Evolutionary conservation across 2,797 vertebrate genomes (phyloP).

Genomic region (Karalla daura): DNA sequence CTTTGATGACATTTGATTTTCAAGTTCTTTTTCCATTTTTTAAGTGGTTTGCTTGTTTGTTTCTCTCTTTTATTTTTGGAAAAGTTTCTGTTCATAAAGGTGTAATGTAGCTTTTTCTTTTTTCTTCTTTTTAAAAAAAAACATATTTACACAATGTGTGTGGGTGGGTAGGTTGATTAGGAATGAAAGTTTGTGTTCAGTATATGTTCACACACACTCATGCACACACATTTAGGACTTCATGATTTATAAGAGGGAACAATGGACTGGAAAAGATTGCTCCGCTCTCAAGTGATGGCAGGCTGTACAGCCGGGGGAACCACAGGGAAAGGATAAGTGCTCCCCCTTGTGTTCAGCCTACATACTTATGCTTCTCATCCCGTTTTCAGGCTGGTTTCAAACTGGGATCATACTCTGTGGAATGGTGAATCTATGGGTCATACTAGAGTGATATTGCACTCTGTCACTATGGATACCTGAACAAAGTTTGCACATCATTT

Average conservation of each 20-base stretch:
- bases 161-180: slow-evolving; percentile 58
- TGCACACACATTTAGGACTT: slow-evolving; percentile 60
- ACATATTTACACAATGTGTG: slow-evolving; percentile 22
- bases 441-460: slow-evolving; percentile 29
- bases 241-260: slow-evolving; percentile 76
- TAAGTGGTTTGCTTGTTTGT: no score
- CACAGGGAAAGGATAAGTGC: slow-evolving; percentile 84
- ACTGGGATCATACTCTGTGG: slow-evolving; percentile 18
- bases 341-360: slow-evolving; percentile 83
- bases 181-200: slow-evolving; percentile 50
- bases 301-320: slow-evolving; percentile 41
- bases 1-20: slow-evolving; percentile 27
- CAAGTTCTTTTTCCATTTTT: slow-evolving; percentile 9
- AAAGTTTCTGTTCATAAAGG: slow-evolving; percentile 45
- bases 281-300: slow-evolving; percentile 56
- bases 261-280: slow-evolving; percentile 76
- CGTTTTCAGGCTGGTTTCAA: slow-evolving; percentile 17
- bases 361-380: slow-evolving; percentile 20
- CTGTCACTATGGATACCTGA: slow-evolving; percentile 40
- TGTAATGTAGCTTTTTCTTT: slow-evolving; percentile 19
- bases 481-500: slow-evolving; percentile 29
- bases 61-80: slow-evolving; percentile 10
- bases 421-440: slow-evolving; percentile 35
- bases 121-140: slow-evolving; percentile 25
- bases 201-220: slow-evolving; percentile 55